Base-by-base conservation (phyloP, 2,797 vertebrate genomes). In the Xenopus petersii region DNA sequence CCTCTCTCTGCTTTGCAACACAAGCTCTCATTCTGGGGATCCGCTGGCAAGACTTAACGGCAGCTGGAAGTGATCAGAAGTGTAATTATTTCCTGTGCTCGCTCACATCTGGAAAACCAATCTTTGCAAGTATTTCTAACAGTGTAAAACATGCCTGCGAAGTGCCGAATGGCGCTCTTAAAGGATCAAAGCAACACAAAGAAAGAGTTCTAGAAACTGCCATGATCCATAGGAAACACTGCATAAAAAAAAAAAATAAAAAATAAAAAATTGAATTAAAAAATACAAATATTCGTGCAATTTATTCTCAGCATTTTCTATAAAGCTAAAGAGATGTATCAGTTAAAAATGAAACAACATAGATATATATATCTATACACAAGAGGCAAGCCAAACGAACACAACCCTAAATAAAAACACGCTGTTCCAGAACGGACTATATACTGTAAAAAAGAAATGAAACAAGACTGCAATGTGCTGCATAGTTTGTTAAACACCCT, bases 41-140 rank as follows among this genome's bases (percentile, higher is more conserved):
- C 86, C 51, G 75, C 66, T 81, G 93, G 92, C 92, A 88, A 49
- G 72, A 63, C 82, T 79, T 87, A 30, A 89, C 90, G 71, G 87
- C 92, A 93, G 93, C 93, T 94, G 93, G 91, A 93, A 94, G 86
- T 89, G 87, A 93, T 93, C 93, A 91, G 83, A 85, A 89, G 89
- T 86, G 88, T 91, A 94, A 93, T 93, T 93, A 92, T 87, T 89
- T 91, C 91, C 89, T 92, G 91, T 92, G 90, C 91, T 82, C 86
- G 83, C 84, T 81, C 85, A 86, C 87, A 88, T 88, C 87, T 88
- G 87, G 87, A 87, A 87, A 86, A 85, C 83, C 86, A 85, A 87
- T 88, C 83, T 87, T 64, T 69, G 75, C 62, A 49, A 71, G 59
- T 47, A 73, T 78, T 78, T 78, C 65, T 59, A 73, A 62, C 76